Base-by-base conservation (phyloP, 2,113 vertebrate species). In the Thalassarche chlororhynchos region DNA sequence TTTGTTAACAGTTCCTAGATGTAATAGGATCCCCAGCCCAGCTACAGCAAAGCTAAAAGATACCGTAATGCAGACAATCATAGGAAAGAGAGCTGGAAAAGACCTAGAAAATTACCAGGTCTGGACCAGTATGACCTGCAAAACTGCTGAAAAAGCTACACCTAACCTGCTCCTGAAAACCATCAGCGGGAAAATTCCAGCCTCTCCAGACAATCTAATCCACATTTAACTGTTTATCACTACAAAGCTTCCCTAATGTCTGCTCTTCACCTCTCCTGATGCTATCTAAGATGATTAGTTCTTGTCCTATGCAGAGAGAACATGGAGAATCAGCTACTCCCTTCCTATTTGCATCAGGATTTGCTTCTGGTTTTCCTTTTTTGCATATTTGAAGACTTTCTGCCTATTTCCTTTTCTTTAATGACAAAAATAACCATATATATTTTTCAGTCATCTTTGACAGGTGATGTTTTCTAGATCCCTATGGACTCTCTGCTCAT, bases 141-240 rank as follows among this genome's bases (percentile, higher is more conserved):
- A 94, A 96, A 69, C 75, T 83, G 71, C 87, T 90, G 74, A 83
- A 90, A 93, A 90, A 91, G 44, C 84, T 80, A 26, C 0, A 1
- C 54, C 49, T 46, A 80, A 69, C 84, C 70, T 93, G 82, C 78
- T 66, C 54, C 61, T 87, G 57, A 79, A 91, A 90, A 26, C n/a
- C 28, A 79, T 44, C 44, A 61, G 31, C 15, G 9, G 49, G 81
- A 87, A 93, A 93, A 83, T 95, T 94, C 92, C 87, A 93, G 40
- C 58, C 84, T 93, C 28, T 89, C 17, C 75, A 95, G 93, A 91
- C 91, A 85, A 95, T 72, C 84, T 85, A 93, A 93, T 94, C 77
- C 49, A 82, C 89, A 82, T 85, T 91, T 79, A 88, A 44, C 78
- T 91, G 49, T 86, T 96, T 97, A 94, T 57, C 93, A 94, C 93